Evolutionary conservation across 2,888 invertebrate genomes (phyloP), one percentile per base, ranked within the genome.

Genomic region (Scrobipalpa atriplicella): DNA sequence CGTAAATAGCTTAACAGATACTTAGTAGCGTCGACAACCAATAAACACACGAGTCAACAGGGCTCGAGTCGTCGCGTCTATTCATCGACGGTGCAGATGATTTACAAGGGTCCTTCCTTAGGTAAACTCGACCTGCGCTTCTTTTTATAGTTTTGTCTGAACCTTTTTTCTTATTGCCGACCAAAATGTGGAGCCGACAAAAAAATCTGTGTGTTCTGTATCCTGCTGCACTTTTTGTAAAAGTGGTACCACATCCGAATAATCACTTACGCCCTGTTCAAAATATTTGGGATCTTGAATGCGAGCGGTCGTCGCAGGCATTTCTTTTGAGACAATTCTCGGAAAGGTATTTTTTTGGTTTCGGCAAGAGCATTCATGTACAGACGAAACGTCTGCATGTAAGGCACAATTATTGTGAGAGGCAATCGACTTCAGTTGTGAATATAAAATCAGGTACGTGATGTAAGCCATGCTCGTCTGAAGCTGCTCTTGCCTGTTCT

Each of bases 61-160:
- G 84, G 87, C 86, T 89, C 81, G 80, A 85, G 82, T 80, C 84
- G 85, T 83, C 82, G 80, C 79, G 79, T 83, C 84, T 86, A 90
- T 91, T 90, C 89, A 89, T 86, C 84, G 84, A 78, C 80, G 77
- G 83, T 83, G 85, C 83, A 85, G 90, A 92, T 92, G 92, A 92
- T 92, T 92, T 92, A 92, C 91, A 92, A 91, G 92, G 92, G 89
- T 86, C 91, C 89, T 89, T 90, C 83, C 89, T 92, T 92, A 90
- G 92, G 92, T 91, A 92, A 91, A 90, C 90, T 87, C 89, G 89
- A 86, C 85, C 87, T 89, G 83, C 82, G 84, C 87, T 89, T 87
- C 90, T 92, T 92, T 91, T 92, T 92, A 88, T 90, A 87, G 85
- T 87, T 87, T 86, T 88, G 88, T 89, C 84, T 85, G 87, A 75